phyloP scores from a whole-genome alignment of 2,797 vertebrate species.

The Cryptoblepharus egeriae region DNA sequence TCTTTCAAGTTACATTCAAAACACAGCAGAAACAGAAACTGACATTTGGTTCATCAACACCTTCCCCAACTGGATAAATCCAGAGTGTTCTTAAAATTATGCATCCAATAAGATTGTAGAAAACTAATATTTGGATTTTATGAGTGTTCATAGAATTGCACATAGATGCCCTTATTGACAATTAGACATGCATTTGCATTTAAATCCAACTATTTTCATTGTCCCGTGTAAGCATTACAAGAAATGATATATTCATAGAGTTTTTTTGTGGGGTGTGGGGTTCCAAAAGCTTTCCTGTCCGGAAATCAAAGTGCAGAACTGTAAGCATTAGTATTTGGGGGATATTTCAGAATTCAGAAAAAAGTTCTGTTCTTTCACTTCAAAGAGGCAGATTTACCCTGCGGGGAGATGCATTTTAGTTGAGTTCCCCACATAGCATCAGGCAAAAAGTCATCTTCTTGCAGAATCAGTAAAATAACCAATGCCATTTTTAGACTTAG shows the following conservation, averaged over 20 bases:
- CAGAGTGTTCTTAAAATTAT: not conserved
- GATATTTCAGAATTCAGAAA: not conserved
- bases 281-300: too few species aligned
- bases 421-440: not conserved
- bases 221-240: not conserved
- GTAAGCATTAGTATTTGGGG: not conserved
- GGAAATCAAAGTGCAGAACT: not conserved
- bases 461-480: constrained; percentile 43
- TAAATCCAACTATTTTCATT: not conserved
- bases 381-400: not conserved
- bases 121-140: not conserved
- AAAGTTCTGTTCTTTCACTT: not conserved
- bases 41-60: not conserved
- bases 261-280: too few species aligned
- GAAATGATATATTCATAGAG: too few species aligned
- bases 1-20: not conserved
- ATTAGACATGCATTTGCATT: not conserved
- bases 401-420: too few species aligned
- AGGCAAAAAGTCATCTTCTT: not conserved
- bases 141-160: not conserved
- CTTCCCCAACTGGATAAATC: not conserved
- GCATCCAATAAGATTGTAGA: not conserved
- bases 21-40: not conserved
- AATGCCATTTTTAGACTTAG: constrained; percentile 45
- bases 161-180: not conserved